These are phyloP conservation scores for Malacosoma neustria DNA, from an alignment of 2,888 invertebrate genomes.

Conservation along the genomic window DNA sequence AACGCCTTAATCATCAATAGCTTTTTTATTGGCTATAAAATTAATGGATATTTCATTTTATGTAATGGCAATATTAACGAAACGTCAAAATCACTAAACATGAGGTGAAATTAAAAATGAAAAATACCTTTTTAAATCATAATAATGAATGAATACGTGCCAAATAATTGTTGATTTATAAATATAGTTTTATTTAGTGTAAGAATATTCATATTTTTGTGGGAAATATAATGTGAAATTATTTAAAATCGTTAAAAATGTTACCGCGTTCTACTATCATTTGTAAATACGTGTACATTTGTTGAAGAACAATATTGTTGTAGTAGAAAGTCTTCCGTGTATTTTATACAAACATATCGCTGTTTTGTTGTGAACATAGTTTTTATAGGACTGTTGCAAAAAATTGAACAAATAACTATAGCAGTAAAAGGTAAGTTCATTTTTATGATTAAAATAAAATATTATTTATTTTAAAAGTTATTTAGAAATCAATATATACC, in stretches of 20 bases:
- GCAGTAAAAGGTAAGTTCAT: constrained; percentile 51
- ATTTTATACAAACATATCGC: constrained; percentile 18
- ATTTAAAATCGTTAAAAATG: constrained; percentile 12
- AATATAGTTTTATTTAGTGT: constrained; percentile 14
- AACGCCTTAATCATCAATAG: background rate
- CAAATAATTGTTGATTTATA: constrained; percentile 23
- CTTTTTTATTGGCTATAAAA: background rate
- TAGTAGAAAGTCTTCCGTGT: constrained; percentile 26
- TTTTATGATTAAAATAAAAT: constrained; percentile 1
- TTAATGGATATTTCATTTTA: constrained; percentile 2
- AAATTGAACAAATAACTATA: constrained; percentile 46
- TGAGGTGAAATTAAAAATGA: constrained; percentile 48
- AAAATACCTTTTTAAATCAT: constrained; percentile 29
- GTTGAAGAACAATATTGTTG: constrained; percentile 18
- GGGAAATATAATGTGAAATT: constrained; percentile 15
- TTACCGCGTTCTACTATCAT: background rate
- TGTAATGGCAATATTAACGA: constrained; percentile 28
- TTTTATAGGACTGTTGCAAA: constrained; percentile 47
- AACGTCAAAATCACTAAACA: constrained; percentile 53
- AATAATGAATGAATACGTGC: constrained; percentile 62
- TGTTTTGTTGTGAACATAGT: constrained; percentile 27
- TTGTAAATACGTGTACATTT: background rate
- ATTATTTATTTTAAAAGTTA: constrained; percentile 1
- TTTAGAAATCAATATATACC: no score
- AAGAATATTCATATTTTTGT: constrained; percentile 13